phyloP scores from a whole-genome alignment of 2,113 vertebrate species.

The Asarcornis scutulata region DNA sequence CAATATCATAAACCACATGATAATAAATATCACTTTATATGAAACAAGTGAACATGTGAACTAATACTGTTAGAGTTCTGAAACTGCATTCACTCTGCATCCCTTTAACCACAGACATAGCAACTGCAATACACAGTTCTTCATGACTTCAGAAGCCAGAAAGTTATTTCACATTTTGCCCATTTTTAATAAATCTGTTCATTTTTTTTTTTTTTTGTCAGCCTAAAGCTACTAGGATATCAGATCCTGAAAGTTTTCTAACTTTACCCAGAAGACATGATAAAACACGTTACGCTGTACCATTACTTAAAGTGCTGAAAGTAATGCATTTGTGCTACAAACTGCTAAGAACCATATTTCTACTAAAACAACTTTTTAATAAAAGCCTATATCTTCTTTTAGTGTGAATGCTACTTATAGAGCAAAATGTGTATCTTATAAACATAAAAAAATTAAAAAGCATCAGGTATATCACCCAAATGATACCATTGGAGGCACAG shows the following conservation, averaged over 20 bases:
- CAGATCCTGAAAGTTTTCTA: background rate
- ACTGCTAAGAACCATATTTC: background rate
- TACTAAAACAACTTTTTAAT: background rate
- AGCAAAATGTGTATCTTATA: background rate
- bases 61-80: background rate
- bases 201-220: background rate
- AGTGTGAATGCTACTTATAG: background rate
- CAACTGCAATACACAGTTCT: background rate
- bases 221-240: background rate
- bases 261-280: background rate
- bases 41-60: background rate
- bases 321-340: background rate
- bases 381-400: background rate
- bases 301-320: background rate
- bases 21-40: background rate
- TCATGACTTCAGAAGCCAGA: background rate
- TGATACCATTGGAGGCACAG: fast-evolving
- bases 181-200: background rate
- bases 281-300: background rate
- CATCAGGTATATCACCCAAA: background rate
- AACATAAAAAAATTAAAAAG: background rate
- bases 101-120: background rate
- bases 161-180: background rate
- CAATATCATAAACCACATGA: background rate
- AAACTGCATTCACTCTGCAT: background rate